Percentiles rank a stretch among this genome's conserved stretches.
Conservation (phyloP, 2,113 vertebrate genomes). For the Mirza zaza region DNA sequence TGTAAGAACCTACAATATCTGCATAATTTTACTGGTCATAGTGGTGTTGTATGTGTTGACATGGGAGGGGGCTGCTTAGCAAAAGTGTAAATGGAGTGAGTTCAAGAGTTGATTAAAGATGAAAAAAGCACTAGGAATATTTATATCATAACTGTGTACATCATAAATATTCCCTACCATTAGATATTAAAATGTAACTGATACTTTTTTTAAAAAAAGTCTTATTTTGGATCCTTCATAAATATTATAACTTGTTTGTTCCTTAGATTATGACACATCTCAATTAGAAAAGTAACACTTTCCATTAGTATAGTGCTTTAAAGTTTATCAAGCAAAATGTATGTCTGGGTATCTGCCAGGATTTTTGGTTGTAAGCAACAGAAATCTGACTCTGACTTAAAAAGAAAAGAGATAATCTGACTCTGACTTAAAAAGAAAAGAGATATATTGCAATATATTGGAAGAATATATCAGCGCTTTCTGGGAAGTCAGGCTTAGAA, state of each 20-base stretch:
- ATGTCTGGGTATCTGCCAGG: neutral
- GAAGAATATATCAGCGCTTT: neutral
- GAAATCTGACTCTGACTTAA: neutral
- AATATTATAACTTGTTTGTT: neutral
- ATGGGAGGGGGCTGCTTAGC: neutral
- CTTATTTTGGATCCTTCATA: conserved; percentile 4
- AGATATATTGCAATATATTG: neutral
- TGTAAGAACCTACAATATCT: neutral
- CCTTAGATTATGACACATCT: neutral
- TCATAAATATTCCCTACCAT: neutral
- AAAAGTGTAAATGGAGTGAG: neutral
- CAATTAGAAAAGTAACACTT: neutral
- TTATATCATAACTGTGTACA: neutral
- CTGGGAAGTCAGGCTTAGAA: neutral
- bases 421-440: neutral
- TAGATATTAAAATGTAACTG: conserved; percentile 3
- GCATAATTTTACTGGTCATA: neutral
- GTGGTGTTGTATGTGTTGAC: neutral
- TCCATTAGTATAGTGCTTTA: neutral
- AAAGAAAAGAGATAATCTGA: neutral
- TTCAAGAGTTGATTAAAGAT: neutral
- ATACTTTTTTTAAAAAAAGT: neutral
- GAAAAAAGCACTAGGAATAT: neutral
- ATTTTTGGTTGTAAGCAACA: conserved; percentile 37
- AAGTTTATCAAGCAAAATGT: neutral